Percentiles rank a stretch among this genome's conserved stretches.
phyloP scores from a whole-genome alignment of 2,797 vertebrate species.

The Megaceryle alcyon region DNA sequence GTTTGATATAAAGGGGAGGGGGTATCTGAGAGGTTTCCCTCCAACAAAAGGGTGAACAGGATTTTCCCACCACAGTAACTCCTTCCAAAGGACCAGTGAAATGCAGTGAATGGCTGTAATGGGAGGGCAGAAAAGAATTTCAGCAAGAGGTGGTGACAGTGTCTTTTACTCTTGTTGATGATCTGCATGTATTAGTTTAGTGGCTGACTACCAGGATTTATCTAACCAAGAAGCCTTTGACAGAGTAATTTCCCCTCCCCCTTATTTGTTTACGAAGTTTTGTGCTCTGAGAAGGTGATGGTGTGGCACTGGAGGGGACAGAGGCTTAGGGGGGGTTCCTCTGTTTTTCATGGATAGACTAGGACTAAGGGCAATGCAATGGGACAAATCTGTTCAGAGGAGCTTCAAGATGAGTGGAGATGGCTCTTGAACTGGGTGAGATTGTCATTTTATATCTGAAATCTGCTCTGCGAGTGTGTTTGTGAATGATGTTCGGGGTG shows the following conservation, averaged over 20 bases:
- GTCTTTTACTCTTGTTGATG: slow-evolving; percentile 1
- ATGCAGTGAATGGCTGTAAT: not conserved
- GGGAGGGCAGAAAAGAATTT: not conserved
- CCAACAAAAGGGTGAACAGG: not conserved
- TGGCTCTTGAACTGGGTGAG: not conserved
- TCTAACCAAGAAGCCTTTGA: not conserved
- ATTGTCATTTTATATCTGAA: not conserved
- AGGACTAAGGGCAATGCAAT: rapidly evolving
- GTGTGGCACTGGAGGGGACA: not conserved
- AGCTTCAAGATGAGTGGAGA: not conserved
- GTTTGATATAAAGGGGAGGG: not conserved
- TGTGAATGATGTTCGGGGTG: rapidly evolving
- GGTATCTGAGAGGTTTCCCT: not conserved
- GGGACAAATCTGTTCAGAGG: not conserved
- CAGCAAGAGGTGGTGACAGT: slow-evolving; percentile 33
- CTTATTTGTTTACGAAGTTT: not conserved
- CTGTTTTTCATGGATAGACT: rapidly evolving
- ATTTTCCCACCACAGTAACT: not conserved
- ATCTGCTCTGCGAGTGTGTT: rapidly evolving
- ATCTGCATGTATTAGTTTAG: not conserved
- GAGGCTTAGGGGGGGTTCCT: not conserved
- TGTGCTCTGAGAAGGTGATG: not conserved
- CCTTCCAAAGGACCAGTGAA: not conserved
- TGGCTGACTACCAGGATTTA: not conserved
- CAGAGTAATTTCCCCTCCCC: not conserved